Percentiles rank a stretch among this genome's conserved stretches.
Conservation (phyloP, 1,140 invertebrate genomes). For the Tribolium castaneum region DNA sequence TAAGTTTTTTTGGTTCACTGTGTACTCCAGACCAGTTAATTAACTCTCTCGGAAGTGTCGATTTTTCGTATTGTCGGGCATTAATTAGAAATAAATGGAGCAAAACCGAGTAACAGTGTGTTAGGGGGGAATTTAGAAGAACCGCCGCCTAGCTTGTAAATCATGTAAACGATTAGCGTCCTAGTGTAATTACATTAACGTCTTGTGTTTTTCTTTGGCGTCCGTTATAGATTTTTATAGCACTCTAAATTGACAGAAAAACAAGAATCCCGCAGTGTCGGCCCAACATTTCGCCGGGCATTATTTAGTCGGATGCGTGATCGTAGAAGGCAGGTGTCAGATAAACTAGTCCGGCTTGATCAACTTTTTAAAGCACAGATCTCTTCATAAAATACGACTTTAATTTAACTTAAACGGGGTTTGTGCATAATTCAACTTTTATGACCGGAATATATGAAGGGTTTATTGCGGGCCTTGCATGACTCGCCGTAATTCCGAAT, state of each 20-base stretch:
- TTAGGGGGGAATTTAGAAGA: background rate
- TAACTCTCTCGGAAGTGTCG: background rate
- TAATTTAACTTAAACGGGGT: slow-evolving; percentile 48
- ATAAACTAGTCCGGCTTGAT: slow-evolving; percentile 51
- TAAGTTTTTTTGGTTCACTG: background rate
- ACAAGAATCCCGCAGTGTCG: slow-evolving; percentile 57
- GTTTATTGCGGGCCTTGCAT: slow-evolving; percentile 8
- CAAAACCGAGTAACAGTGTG: slow-evolving; percentile 30
- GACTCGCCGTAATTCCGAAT: background rate
- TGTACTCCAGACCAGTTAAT: background rate
- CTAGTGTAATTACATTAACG: slow-evolving; percentile 56
- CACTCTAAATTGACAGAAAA: slow-evolving; percentile 60
- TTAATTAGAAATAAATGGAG: slow-evolving; percentile 29
- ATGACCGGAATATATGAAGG: slow-evolving; percentile 11
- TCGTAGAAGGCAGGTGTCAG: slow-evolving; percentile 58
- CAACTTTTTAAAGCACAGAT: slow-evolving; percentile 42
- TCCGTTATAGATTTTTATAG: slow-evolving; percentile 59
- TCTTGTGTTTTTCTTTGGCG: slow-evolving; percentile 54
- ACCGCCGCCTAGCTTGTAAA: background rate
- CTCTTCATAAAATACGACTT: slow-evolving; percentile 47
- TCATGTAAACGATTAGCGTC: slow-evolving; percentile 42
- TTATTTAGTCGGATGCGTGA: slow-evolving; percentile 57
- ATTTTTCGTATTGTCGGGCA: slow-evolving; percentile 1
- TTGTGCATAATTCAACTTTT: slow-evolving; percentile 17
- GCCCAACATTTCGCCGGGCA: slow-evolving; percentile 52